Base-by-base conservation (phyloP, 2,113 vertebrate species). In the Anolis carolinensis region DNA sequence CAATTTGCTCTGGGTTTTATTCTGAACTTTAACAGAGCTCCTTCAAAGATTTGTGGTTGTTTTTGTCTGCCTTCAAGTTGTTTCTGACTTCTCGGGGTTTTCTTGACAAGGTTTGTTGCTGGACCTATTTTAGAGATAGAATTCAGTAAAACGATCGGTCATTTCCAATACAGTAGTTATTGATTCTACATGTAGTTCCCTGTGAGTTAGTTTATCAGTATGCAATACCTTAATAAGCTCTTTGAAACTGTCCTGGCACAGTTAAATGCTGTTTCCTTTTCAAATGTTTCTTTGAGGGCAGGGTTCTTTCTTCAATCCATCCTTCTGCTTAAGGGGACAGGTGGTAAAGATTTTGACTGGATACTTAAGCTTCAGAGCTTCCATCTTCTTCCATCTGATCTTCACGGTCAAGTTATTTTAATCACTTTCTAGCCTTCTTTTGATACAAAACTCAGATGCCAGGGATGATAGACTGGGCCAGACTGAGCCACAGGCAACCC, bases 341-440 rank as follows among this genome's bases (percentile, higher is more conserved):
- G 8, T 65, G 79, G n/a, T 68, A 65, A 52, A 52, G 34, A 63
- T 78, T 71, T 59, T 14, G 79, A 59, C 25, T 70, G 25, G 83
- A 9, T 30, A 23, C 48, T 59, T 67, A 55, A 30, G 32, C 63
- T 39, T 39, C 83, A 27, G 2, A 70, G 21, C 75, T 71, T 78
- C 36, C 23, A 70, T 39, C 65, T n/a, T 78, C 75, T 65, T 2
- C 74, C 63, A 20, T 55, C 52, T 34, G 52, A n/a, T 65, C 23
- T 55, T 39, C 5, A 8, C 3, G 5, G 1, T 73, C 91, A 27
- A 84, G 55, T 77, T 67, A 36, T 9, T 27, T 74, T 76, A 50
- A 63, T 63, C 83, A 83, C 79, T 71, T 95, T 93, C 36, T 89
- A 73, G 89, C 91, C 27, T 87, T 93, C 77, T 79, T 85, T 93